These are phyloP conservation scores for Cordilura impudica DNA, from an alignment of 2,888 invertebrate species.

Conservation along the genomic window DNA sequence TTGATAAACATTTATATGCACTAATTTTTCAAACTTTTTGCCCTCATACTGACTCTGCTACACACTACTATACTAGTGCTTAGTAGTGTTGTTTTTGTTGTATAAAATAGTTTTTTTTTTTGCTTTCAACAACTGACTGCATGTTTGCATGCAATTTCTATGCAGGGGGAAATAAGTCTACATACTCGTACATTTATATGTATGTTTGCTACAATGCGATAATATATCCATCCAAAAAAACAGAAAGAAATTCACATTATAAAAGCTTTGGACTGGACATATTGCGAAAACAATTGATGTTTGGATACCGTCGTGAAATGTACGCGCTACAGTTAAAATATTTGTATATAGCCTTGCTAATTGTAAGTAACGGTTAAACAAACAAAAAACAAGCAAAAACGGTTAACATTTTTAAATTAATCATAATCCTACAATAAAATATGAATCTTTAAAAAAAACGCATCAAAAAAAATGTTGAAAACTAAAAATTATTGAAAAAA, in stretches of 20 bases:
- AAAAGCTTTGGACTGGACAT: slow-evolving; percentile 74
- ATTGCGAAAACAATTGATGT: slow-evolving; percentile 75
- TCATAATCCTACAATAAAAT: slow-evolving; percentile 13
- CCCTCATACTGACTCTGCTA: slow-evolving; percentile 22
- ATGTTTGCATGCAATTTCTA: slow-evolving; percentile 46
- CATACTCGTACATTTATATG: not conserved
- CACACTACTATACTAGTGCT: too few species aligned
- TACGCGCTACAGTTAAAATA: slow-evolving; percentile 69
- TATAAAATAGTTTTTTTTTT: slow-evolving; percentile 17
- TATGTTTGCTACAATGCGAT: slow-evolving; percentile 31
- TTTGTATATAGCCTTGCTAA: slow-evolving; percentile 69
- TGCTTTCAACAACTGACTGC: slow-evolving; percentile 28
- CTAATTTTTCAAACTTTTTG: slow-evolving; percentile 45
- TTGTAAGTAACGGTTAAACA: slow-evolving; percentile 71
- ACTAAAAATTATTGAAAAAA: not conserved
- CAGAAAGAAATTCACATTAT: slow-evolving; percentile 70
- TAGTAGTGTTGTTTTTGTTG: too few species aligned
- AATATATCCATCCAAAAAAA: slow-evolving; percentile 42
- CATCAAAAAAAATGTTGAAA: not conserved
- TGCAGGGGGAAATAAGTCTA: slow-evolving; percentile 45
- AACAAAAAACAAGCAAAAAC: slow-evolving; percentile 29
- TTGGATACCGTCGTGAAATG: slow-evolving; percentile 75
- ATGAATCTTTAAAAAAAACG: slow-evolving; percentile 4
- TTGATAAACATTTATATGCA: slow-evolving; percentile 42
- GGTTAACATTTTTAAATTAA: not conserved